Evolutionary conservation across 2,888 invertebrate genomes (phyloP), one percentile per base, ranked within the genome.

Genomic region (Eugnorisma glareosa): DNA sequence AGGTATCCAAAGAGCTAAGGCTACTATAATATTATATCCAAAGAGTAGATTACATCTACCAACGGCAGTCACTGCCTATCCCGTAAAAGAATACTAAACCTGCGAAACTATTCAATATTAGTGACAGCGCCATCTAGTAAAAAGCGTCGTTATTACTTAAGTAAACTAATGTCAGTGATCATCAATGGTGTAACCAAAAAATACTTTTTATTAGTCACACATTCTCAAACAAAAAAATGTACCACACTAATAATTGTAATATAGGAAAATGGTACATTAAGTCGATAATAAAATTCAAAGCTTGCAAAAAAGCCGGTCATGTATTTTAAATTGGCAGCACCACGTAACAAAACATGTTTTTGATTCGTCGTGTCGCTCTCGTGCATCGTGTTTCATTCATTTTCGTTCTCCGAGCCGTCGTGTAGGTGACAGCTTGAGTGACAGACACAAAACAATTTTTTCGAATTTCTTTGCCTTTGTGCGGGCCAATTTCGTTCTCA

Each of bases 391-490:
- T 70, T 75, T 67, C 77, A 61, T 86, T 86, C 84, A 77, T 66
- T 83, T 73, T 77, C 61, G 68, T 75, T 75, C 63, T 2, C 40
- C 28, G 45, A 45, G 68, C 24, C 15, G 71, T 28, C 51, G 54
- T 31, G 73, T 48, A 15, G 48, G 45, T 85, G 85, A 81, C 85
- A 84, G 75, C 31, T 75, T 24, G 67, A 37, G 43, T 78, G 87
- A 73, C 85, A 85, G 54, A 10, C 51, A 57, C 13, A 51, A 70
- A 67, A 51, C 1, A 77, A 61, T 85, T 85, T 84, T 87, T 87
- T 77, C 88, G 86, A 82, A 87, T 79, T 87, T 82, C 70, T 74
- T 74, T 87, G 82, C 72, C 79, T 86, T 88, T 81, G 77, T 87
- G 77, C 74, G 67, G 73, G 68, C 70, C 48, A 71, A 70, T 78